Base-by-base conservation (phyloP, 2,888 invertebrate genomes). In the Dascillus cervinus region DNA sequence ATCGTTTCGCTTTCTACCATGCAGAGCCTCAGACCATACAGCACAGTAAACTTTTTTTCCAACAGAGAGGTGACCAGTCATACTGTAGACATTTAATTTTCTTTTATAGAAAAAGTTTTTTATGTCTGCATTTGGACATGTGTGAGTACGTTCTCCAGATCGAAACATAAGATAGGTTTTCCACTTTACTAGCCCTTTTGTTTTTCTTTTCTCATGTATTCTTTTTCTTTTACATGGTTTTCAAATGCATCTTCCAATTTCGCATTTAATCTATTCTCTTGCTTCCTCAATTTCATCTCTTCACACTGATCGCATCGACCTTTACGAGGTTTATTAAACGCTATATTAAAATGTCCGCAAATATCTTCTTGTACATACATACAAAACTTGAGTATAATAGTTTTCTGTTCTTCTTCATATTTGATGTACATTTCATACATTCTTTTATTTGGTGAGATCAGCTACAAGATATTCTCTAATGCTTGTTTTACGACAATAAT, bases 31-130 rank as follows among this genome's bases (percentile, higher is more conserved):
- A 29, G 24, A 34, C 50, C 46, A 52, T 26, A 48, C 11, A 26
- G 46, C 41, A 37, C 48, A 52, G 32, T 52, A 52, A 10, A 47
- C 45, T 41, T 47, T 41, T n/a, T n/a, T n/a, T n/a, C n/a, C n/a
- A n/a, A n/a, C n/a, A n/a, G n/a, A n/a, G 24, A 43, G 37, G 32
- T 48, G 41, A 14, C 43, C 48, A 26, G 47, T 52, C 23, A 53
- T 35, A 39, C 50, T 48, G 29, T 48, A 49, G 14, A 40, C 26
- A 30, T 32, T 34, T 31, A 41, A 24, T 37, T 45, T 50, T 23
- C 36, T 45, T 41, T 40, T 40, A 34, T 51, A 46, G 31, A 39
- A 48, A 30, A 39, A 48, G 13, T 29, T 35, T 13, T 40, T 37
- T 22, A 47, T 37, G 37, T 43, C 44, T 25, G 50, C 45, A 26